A percentile compares a stretch with the other conserved stretches of the same genome.
phyloP scores from a whole-genome alignment of 2,797 vertebrate genomes.

The Diplodus sargus region DNA sequence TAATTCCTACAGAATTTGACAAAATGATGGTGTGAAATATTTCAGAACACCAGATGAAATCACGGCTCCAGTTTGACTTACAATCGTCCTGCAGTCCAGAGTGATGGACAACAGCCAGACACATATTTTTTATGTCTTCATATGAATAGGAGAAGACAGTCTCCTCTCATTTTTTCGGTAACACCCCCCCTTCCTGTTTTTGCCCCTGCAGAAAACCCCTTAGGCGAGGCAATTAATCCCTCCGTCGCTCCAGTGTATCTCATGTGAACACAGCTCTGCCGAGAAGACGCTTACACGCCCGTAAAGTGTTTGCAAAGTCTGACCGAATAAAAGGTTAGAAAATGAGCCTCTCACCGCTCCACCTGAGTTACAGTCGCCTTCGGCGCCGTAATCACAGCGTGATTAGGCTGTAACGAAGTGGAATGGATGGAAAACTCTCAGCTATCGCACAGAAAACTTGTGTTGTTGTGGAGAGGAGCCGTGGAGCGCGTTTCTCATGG shows the following conservation, averaged over 20 bases:
- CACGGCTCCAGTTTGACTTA: conserved; percentile 25
- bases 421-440: conserved; percentile 28
- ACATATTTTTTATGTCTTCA: not conserved
- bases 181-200: not conserved
- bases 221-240: conserved; percentile 38
- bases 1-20: conserved; percentile 1
- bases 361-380: conserved; percentile 22
- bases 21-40: conserved; percentile 18
- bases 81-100: conserved; percentile 14
- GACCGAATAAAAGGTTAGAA: conserved; percentile 25
- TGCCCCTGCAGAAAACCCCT: conserved; percentile 17
- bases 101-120: conserved; percentile 36
- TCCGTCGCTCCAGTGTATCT: conserved; percentile 25
- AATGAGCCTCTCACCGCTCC: not conserved
- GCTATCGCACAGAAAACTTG: conserved; percentile 30
- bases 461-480: conserved; percentile 9
- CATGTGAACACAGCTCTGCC: conserved; percentile 23
- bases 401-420: conserved; percentile 48
- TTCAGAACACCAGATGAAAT: conserved; percentile 18
- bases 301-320: not conserved
- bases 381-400: conserved; percentile 10
- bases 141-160: conserved; percentile 4
- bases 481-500: conserved; percentile 24
- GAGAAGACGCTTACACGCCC: conserved; percentile 32
- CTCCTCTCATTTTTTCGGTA: conserved; percentile 3